phyloP scores from a whole-genome alignment of 2,797 vertebrate species.

The Squalus acanthias region DNA sequence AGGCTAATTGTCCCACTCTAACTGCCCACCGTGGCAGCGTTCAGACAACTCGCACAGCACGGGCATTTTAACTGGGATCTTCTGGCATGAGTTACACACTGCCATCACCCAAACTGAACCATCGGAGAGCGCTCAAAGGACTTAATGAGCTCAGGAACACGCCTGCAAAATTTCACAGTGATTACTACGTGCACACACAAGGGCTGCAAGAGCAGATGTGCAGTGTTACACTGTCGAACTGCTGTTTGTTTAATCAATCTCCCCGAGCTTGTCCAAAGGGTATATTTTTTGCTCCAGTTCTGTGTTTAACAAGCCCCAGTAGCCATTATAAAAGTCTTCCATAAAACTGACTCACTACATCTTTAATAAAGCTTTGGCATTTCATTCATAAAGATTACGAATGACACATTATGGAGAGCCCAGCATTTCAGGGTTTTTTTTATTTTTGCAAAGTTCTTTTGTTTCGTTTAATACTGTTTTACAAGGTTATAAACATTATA shows the following conservation, averaged over 20 bases:
- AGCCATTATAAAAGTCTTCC: neutral
- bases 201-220: neutral
- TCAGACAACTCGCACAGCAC: neutral
- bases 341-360: neutral
- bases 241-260: slow-evolving; percentile 24
- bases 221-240: neutral
- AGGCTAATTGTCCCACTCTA: neutral
- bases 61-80: neutral
- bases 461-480: neutral
- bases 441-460: neutral
- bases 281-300: neutral
- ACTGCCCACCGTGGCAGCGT: neutral
- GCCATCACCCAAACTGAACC: neutral
- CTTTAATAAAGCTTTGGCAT: neutral
- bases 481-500: neutral
- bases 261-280: neutral
- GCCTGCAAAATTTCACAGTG: neutral
- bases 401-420: neutral
- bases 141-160: neutral
- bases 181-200: neutral
- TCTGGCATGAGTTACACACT: neutral
- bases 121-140: neutral
- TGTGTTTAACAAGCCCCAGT: neutral
- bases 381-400: neutral
- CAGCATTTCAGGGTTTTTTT: neutral